Base-by-base conservation (phyloP, 2,797 vertebrate species). In the Urocyon cinereoargenteus region DNA sequence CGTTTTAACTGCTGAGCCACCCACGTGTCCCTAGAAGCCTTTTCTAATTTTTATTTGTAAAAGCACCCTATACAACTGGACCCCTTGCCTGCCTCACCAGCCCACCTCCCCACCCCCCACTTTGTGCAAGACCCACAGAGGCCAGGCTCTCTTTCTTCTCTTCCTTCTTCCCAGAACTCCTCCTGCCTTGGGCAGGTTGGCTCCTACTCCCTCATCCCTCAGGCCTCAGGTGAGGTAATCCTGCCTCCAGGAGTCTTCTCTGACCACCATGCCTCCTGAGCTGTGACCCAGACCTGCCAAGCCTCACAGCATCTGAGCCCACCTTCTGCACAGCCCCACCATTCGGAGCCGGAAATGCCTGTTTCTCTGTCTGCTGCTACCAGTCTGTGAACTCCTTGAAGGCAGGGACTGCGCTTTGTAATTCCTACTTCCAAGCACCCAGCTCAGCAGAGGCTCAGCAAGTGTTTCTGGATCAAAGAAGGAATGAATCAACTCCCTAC, bases 41-140 rank as follows among this genome's bases (percentile, higher is more conserved):
- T 40, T 64, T 79, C 66, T 81, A 45, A 55, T 31, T 87, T 78
- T 70, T 64, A 82, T 97, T 87, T 91, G 15, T 75, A 49, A 64
- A 62, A 34, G 57, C 14, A 26, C 21, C 18, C 53, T 31, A 14
- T 36, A 57, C 45, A 15, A 1, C 13, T 57, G 8, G 79, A 45
- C 26, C 18, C 82, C 6, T 24, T 62, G 16, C 68, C 82, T 21
- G 55, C 15, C 24, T 88, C 40, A 45, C 15, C 19, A 77, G 85
- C 9, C 16, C 49, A 19, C 26, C 10, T 26, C 24, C 22, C 22
- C 28, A 40, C 40, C 15, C 36, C 24, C 19, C n/a, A 40, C 24
- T 55, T 7, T 34, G 36, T 62, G 26, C 8, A 15, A 61, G 57
- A 61, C 16, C 19, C 26, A 73, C 49, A 62, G 8, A 70, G 9